Conservation (phyloP, 2,888 invertebrate species). For the Drosophila seclusa region DNA sequence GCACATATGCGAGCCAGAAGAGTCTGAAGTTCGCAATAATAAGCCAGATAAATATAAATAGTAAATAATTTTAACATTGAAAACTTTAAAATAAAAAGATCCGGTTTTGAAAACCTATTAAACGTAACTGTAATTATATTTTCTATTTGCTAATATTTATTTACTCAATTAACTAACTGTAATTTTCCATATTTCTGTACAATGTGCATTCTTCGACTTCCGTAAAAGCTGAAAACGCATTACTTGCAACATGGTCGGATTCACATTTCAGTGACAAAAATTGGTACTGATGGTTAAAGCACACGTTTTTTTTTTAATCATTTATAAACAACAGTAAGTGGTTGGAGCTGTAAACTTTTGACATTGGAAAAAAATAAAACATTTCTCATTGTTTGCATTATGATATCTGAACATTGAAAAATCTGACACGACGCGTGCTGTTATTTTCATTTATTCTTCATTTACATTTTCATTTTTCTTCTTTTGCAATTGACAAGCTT, state of each 20-base stretch:
- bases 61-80: not conserved
- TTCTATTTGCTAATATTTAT: not conserved
- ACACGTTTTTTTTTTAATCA: constrained; percentile 39
- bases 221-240: constrained; percentile 10
- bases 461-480: not conserved
- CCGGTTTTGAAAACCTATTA: not conserved
- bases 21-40: constrained; percentile 8
- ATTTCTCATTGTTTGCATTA: constrained; percentile 66
- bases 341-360: constrained; percentile 11
- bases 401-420: constrained; percentile 68
- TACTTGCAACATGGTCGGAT: constrained; percentile 1
- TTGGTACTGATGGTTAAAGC: constrained; percentile 63
- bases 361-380: constrained; percentile 13
- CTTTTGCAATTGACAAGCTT: constrained; percentile 61
- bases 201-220: not conserved
- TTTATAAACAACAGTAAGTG: constrained; percentile 47
- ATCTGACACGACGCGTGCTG: constrained; percentile 73
- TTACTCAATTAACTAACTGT: not conserved
- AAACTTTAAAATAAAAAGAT: not conserved
- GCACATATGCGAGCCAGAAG: not conserved
- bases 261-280: constrained; percentile 49
- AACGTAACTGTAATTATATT: not conserved
- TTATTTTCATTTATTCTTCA: constrained; percentile 45
- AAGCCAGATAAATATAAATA: constrained; percentile 37
- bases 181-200: not conserved